phyloP scores from a whole-genome alignment of 2,888 invertebrate species.

The Chrysolina oricalcia region DNA sequence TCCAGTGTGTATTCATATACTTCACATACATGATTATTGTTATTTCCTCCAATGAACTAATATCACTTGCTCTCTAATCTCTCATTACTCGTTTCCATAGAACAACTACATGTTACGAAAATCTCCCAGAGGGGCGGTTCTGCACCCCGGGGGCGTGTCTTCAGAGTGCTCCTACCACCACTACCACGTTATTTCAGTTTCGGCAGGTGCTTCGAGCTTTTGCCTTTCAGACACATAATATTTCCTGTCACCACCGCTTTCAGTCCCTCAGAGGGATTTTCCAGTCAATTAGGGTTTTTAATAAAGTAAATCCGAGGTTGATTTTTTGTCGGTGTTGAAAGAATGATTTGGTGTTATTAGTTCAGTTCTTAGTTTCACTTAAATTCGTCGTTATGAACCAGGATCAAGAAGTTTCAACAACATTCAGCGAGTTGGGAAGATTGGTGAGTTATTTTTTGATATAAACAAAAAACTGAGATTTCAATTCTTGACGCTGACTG shows the following conservation, averaged over 20 bases:
- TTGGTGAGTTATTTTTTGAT: constrained; percentile 65
- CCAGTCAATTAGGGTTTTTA: constrained; percentile 45
- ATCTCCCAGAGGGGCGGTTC: constrained; percentile 64
- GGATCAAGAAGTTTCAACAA: constrained; percentile 70
- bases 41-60: too few species aligned
- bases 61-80: background rate
- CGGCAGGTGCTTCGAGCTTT: constrained; percentile 62
- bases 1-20: too few species aligned
- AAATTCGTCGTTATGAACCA: constrained; percentile 66
- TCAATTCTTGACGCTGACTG: too few species aligned
- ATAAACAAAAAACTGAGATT: too few species aligned
- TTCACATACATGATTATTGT: too few species aligned
- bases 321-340: constrained; percentile 44
- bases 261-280: constrained; percentile 45
- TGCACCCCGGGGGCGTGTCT: constrained; percentile 64
- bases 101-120: constrained; percentile 26
- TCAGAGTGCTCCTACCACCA: constrained; percentile 54
- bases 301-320: constrained; percentile 22
- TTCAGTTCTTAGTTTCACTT: constrained; percentile 33
- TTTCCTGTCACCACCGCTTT: constrained; percentile 62
- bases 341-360: constrained; percentile 40
- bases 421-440: constrained; percentile 67
- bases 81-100: background rate
- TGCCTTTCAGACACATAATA: constrained; percentile 62
- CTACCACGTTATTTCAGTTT: constrained; percentile 62